A percentile compares a stretch with the other conserved stretches of the same genome.
Conservation (phyloP, 2,888 invertebrate species). For the Ormyrus labotus region DNA sequence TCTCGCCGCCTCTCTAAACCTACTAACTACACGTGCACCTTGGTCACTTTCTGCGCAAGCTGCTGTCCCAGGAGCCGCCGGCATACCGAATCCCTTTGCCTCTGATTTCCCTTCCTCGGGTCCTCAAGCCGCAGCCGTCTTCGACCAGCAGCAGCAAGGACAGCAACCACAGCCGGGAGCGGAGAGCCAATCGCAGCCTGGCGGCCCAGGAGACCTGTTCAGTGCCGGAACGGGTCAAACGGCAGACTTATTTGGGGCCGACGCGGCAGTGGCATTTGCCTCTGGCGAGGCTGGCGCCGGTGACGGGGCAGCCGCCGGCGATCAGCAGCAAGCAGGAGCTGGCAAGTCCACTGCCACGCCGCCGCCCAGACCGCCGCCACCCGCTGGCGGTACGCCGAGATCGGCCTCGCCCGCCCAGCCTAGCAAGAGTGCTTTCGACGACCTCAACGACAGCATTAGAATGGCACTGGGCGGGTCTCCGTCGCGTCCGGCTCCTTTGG, state of each 20-base stretch:
- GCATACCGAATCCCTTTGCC: constrained; percentile 81
- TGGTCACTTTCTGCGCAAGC: constrained; percentile 76
- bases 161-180: constrained; percentile 46
- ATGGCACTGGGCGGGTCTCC: constrained; percentile 83
- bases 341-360: constrained; percentile 73
- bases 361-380: constrained; percentile 75
- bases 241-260: constrained; percentile 72
- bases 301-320: constrained; percentile 67
- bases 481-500: constrained; percentile 69
- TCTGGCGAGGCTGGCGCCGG: constrained; percentile 51
- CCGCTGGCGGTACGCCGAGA: constrained; percentile 70
- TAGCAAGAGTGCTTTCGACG: constrained; percentile 82
- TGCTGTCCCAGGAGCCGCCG: constrained; percentile 76
- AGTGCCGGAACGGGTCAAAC: constrained; percentile 66
- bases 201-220: constrained; percentile 70
- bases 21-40: constrained; percentile 61
- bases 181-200: constrained; percentile 58
- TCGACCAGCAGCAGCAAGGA: constrained; percentile 37
- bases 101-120: constrained; percentile 77
- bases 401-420: constrained; percentile 73
- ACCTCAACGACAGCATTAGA: constrained; percentile 83
- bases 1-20: constrained; percentile 6
- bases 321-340: constrained; percentile 36
- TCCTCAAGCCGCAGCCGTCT: constrained; percentile 45
- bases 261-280: constrained; percentile 69